Conservation (phyloP, 2,888 invertebrate genomes). For the Hybos culiciformis region DNA sequence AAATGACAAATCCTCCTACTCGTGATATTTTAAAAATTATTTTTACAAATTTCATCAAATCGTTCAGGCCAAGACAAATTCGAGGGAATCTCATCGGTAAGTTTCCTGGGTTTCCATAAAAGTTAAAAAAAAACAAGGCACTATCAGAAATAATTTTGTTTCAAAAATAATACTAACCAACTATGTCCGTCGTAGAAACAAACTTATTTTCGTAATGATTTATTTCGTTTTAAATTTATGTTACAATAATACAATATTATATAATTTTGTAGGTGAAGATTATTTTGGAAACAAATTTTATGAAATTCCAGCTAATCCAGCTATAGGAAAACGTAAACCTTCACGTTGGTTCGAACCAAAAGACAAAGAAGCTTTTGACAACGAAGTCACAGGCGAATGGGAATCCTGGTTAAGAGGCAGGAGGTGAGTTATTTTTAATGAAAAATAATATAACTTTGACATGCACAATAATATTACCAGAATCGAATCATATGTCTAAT, state of each 20-base stretch:
- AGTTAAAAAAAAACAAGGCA: too few relatives aligned
- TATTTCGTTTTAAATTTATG: too few relatives aligned
- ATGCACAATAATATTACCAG: background rate
- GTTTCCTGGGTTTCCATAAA: too few relatives aligned
- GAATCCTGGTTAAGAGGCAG: constrained; percentile 69
- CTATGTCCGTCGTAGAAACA: too few relatives aligned
- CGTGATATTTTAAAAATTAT: constrained; percentile 31
- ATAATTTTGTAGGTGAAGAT: too few relatives aligned
- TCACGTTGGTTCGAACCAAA: constrained; percentile 61
- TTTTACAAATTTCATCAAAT: constrained; percentile 30
- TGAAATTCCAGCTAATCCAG: constrained; percentile 57
- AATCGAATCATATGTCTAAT: background rate
- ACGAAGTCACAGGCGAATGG: constrained; percentile 76
- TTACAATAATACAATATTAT: too few relatives aligned
- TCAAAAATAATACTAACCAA: too few relatives aligned
- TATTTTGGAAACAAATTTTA: constrained; percentile 70
- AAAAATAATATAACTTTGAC: background rate
- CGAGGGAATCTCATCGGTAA: constrained; percentile 44
- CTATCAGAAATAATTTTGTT: too few relatives aligned
- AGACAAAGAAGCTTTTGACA: constrained; percentile 45
- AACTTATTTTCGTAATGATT: too few relatives aligned
- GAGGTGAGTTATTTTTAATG: constrained; percentile 36
- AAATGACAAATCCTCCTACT: constrained; percentile 23
- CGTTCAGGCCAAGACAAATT: constrained; percentile 38
- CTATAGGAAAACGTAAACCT: constrained; percentile 48